Evolutionary conservation across 2,797 vertebrate species (phyloP), one percentile per base, ranked within the genome.

Genomic region (Chanos chanos): DNA sequence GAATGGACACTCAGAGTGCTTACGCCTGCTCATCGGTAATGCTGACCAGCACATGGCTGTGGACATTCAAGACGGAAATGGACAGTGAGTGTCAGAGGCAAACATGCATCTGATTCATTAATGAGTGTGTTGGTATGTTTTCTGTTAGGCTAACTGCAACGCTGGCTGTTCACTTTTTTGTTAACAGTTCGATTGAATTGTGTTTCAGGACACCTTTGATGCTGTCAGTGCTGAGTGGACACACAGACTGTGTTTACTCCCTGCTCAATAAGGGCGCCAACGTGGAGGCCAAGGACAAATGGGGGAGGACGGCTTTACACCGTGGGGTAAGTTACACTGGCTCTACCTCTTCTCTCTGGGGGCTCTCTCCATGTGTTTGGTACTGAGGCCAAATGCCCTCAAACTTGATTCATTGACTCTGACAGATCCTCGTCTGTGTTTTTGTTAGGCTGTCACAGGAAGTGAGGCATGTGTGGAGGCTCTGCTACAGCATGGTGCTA

Each of bases 381-480:
- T n/a, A n/a, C n/a, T n/a, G n/a, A n/a, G n/a, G n/a, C n/a, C n/a
- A n/a, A n/a, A n/a, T n/a, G n/a, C n/a, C n/a, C n/a, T n/a, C n/a
- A n/a, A n/a, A n/a, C n/a, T n/a, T n/a, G n/a, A n/a, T n/a, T n/a
- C n/a, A n/a, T n/a, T n/a, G n/a, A n/a, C n/a, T n/a, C n/a, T n/a
- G n/a, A n/a, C n/a, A n/a, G n/a, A n/a, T n/a, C n/a, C n/a, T n/a
- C n/a, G 12, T 53, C 24, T 50, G 13, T 45, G 33, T 53, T 34
- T 36, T 19, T 7, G 2, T 1, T 81, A 99, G 96, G 94, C 94
- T 43, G 94, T 94, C 57, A 93, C 92, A 0, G 96, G 96, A 41
- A 93, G 95, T 1, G 93, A 97, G 73, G 94, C 94, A 55, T 95
- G 94, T 77, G 92, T 97, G 66, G 94, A 96, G 82, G 91, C 92